phyloP scores from a whole-genome alignment of 2,797 vertebrate species.

The Neoniphon sammara region DNA sequence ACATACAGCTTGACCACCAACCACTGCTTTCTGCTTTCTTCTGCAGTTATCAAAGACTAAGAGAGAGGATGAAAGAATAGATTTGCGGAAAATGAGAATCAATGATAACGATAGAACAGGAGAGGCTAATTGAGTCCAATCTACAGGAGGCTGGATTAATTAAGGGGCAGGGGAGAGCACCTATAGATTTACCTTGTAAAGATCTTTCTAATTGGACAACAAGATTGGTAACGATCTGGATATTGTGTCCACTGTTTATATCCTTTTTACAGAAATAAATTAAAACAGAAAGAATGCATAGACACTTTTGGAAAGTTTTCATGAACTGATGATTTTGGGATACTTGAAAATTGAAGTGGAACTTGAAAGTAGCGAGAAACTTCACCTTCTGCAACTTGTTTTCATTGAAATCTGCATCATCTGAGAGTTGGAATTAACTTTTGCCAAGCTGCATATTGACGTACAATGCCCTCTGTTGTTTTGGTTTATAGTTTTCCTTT shows the following conservation, averaged over 20 bases:
- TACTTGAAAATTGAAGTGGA: background rate
- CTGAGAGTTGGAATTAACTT: background rate
- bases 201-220: conserved; percentile 48
- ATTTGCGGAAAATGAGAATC: conserved; percentile 52
- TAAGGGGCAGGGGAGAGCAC: conserved; percentile 40
- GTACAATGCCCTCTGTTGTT: too few species aligned
- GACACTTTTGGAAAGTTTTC: conserved; percentile 1
- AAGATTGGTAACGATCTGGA: conserved; percentile 16
- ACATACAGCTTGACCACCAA: background rate
- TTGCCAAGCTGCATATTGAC: background rate
- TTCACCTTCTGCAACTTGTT: background rate
- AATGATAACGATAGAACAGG: conserved; percentile 39
- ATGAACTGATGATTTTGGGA: background rate
- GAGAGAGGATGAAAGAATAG: conserved; percentile 27
- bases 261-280: conserved; percentile 24
- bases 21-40: background rate
- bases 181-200: conserved; percentile 39
- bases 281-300: conserved; percentile 13
- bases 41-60: conserved; percentile 14
- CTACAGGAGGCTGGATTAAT: conserved; percentile 58
- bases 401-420: background rate
- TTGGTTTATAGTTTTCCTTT: too few species aligned
- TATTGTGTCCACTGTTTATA: conserved; percentile 18
- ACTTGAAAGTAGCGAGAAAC: background rate
- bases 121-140: conserved; percentile 53